Base-by-base conservation (phyloP, 2,113 vertebrate genomes). In the Marmota monax region DNA sequence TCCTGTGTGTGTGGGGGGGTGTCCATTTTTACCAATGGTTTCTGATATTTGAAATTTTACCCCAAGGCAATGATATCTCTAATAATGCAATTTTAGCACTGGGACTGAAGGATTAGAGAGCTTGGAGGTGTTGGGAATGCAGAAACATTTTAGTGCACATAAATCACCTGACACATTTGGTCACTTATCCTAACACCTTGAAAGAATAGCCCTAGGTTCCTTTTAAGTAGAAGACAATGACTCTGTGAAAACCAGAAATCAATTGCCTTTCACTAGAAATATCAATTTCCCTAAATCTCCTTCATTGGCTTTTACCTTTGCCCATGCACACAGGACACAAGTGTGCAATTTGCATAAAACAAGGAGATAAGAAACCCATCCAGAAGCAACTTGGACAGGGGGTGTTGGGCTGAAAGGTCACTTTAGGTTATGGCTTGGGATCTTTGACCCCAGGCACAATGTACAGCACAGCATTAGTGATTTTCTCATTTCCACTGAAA, bases 401-500 rank as follows among this genome's bases (percentile, higher is more conserved):
- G 29, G n/a, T n/a, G 29, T 2, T 16, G 78, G 48, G 58, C 42
- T 27, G 92, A 93, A 69, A 84, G 94, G 94, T 96, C 96, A 78
- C 73, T 77, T 8, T 78, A 96, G 87, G 79, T 96, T 86, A 94
- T 84, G 91, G 77, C 95, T 86, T 91, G 25, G 94, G 88, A 96
- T 82, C 97, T 88, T 72, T 97, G 97, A 97, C 91, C 98, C 85
- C 48, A 11, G 74, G 72, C 96, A 89, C 87, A 48, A 69, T 0
- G 48, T 32, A 91, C 37, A 65, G 87, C 95, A 48, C 90, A 42
- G 90, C 78, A 16, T 86, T 94, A 51, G 98, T 88, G 93, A 96
- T 93, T 98, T 34, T 96, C 96, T 95, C 92, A 79, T 96, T 98
- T 98, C 98, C 98, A 98, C 97, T 96, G 95, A 97, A 97, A 98